A percentile compares a stretch with the other conserved stretches of the same genome.
Conservation (phyloP, 2,113 vertebrate genomes). For the Tachuris rubrigastra region DNA sequence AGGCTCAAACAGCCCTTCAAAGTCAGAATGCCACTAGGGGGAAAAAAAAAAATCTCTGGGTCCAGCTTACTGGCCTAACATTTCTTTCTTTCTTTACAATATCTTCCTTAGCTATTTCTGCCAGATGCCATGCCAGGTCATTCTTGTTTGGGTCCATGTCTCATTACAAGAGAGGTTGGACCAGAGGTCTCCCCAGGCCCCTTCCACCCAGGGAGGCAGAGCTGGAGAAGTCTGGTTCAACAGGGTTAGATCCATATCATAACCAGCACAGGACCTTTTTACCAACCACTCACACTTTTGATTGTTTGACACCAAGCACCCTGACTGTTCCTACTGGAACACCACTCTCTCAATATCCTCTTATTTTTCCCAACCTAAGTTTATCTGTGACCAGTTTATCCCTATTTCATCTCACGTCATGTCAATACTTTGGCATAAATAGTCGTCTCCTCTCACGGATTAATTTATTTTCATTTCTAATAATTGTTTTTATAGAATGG, state of each 20-base stretch:
- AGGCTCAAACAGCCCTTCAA: background rate
- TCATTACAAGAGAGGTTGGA: background rate
- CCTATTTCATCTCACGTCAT: background rate
- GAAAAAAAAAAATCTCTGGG: background rate
- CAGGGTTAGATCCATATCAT: background rate
- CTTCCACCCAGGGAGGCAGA: background rate
- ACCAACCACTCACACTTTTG: background rate
- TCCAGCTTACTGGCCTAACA: background rate
- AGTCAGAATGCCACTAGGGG: background rate
- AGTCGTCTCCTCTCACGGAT: background rate
- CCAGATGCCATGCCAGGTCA: background rate
- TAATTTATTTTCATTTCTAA: background rate
- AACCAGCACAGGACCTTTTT: background rate
- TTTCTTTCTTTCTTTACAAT: background rate
- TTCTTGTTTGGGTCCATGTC: background rate
- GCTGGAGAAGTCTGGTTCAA: background rate
- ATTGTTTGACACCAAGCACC: background rate
- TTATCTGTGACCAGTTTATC: background rate
- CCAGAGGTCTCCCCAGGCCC: background rate
- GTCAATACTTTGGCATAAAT: background rate
- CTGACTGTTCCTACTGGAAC: background rate
- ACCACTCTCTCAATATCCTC: background rate
- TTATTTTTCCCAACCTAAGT: background rate
- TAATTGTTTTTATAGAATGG: background rate
- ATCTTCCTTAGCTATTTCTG: background rate